A percentile compares a stretch with the other conserved stretches of the same genome.
phyloP scores from a whole-genome alignment of 2,888 invertebrate genomes.

The Heliconius ismenius region DNA sequence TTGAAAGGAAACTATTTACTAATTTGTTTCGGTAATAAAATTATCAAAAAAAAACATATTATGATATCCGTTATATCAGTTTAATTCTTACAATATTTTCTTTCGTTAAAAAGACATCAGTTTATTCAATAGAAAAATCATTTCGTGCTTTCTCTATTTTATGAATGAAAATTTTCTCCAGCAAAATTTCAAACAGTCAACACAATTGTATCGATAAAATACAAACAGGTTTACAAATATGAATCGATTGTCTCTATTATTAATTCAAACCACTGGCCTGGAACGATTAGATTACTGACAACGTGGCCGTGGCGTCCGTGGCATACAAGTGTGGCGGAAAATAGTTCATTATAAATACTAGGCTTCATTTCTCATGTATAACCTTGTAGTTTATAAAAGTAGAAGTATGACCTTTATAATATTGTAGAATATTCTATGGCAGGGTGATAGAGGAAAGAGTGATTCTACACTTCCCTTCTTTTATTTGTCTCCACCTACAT shows the following conservation, averaged over 20 bases:
- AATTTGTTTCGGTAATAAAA: too few relatives aligned
- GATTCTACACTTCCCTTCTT: too few relatives aligned
- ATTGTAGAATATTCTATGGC: not conserved
- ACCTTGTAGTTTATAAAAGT: not conserved
- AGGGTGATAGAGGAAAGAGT: not conserved
- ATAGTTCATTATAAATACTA: slow-evolving; percentile 9
- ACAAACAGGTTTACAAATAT: slow-evolving; percentile 6
- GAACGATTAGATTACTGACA: slow-evolving; percentile 26
- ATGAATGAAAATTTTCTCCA: too few relatives aligned
- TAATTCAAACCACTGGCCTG: slow-evolving; percentile 28
- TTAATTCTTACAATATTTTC: too few relatives aligned
- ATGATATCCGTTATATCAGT: too few relatives aligned
- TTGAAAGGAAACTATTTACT: too few relatives aligned
- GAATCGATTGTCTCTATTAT: slow-evolving; percentile 34
- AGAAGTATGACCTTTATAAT: not conserved
- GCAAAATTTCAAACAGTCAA: not conserved
- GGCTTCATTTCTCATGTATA: not conserved
- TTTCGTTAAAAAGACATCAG: too few relatives aligned
- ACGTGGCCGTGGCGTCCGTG: not conserved
- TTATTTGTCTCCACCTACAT: too few relatives aligned
- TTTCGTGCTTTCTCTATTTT: too few relatives aligned
- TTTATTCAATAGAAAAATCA: too few relatives aligned
- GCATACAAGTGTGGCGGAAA: not conserved
- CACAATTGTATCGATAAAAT: not conserved
- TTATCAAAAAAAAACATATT: too few relatives aligned